Base-by-base conservation (phyloP, 2,113 vertebrate species). In the Tympanuchus pallidicinctus region DNA sequence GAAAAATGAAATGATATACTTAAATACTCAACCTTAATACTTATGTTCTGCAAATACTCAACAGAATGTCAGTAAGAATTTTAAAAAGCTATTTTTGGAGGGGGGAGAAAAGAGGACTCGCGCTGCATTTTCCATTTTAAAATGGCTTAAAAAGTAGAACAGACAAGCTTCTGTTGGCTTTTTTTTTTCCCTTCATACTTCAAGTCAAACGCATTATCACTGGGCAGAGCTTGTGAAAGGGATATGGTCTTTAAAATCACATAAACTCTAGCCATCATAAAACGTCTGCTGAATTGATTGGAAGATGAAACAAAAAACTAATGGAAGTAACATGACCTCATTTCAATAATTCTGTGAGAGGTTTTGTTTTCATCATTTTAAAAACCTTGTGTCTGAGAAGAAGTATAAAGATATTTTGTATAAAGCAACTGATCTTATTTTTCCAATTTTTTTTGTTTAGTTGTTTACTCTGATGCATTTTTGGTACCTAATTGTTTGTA, bases 281-380 rank as follows among this genome's bases (percentile, higher is more conserved):
- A 94, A 94, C 80, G 82, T 90, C 89, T 94, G 76, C 63, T 63
- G 78, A 94, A 91, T 38, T 93, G 95, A 96, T 65, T 92, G 94
- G 84, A 97, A 94, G 91, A 92, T 86, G 81, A 96, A 95, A 94
- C 75, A 94, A 96, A 95, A 97, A 94, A 82, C 73, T 93, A 95
- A 96, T 76, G 90, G 94, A 94, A 92, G 70, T 86, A 93, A 94
- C 73, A 85, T 64, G 92, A 97, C 95, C 93, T 97, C 91, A 96
- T 97, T 97, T 96, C 92, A 95, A 93, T 86, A 95, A 96, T 92
- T 96, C 95, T 80, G 48, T 86, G 84, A 56, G 30, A 45, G 19
- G 21, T 11, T 0, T 71, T 86, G 22, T 71, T 71, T 83, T 70
- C 54, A 16, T 67, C 94, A 75, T 94, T 95, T 93, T 88, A 90